Percentiles rank a stretch among this genome's conserved stretches.
phyloP scores from a whole-genome alignment of 1,140 invertebrate species.

The Hirudo medicinalis region DNA sequence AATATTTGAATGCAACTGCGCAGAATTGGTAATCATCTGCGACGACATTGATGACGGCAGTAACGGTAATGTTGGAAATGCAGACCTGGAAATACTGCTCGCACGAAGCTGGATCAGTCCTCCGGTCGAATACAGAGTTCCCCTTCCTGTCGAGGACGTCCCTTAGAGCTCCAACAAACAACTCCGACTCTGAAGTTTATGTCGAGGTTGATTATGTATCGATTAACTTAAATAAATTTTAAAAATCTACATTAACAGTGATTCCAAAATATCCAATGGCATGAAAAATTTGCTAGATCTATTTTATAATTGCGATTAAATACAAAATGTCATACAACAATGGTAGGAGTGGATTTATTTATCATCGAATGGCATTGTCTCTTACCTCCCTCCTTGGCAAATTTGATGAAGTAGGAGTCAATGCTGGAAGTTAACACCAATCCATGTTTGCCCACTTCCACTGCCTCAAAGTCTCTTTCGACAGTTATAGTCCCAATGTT shows the following conservation, averaged over 20 bases:
- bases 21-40: not conserved
- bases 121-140: slow-evolving; percentile 66
- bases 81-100: slow-evolving; percentile 74
- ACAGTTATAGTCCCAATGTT: not conserved
- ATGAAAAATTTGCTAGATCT: not conserved
- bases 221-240: not conserved
- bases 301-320: not conserved
- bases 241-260: not conserved
- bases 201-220: not conserved
- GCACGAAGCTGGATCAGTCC: slow-evolving; percentile 93
- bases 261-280: not conserved
- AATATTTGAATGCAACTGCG: not conserved
- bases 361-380: not conserved
- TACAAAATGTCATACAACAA: not conserved
- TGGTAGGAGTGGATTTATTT: not conserved
- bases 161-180: not conserved
- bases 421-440: slow-evolving; percentile 8
- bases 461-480: slow-evolving; percentile 4
- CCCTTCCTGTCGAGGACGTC: not conserved
- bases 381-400: slow-evolving; percentile 2
- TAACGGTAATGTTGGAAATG: not conserved
- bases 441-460: slow-evolving; percentile 5
- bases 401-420: slow-evolving; percentile 1
- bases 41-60: not conserved
- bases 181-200: not conserved